Conservation (phyloP, 2,113 vertebrate genomes). For the Microcebus lehilahytsara region DNA sequence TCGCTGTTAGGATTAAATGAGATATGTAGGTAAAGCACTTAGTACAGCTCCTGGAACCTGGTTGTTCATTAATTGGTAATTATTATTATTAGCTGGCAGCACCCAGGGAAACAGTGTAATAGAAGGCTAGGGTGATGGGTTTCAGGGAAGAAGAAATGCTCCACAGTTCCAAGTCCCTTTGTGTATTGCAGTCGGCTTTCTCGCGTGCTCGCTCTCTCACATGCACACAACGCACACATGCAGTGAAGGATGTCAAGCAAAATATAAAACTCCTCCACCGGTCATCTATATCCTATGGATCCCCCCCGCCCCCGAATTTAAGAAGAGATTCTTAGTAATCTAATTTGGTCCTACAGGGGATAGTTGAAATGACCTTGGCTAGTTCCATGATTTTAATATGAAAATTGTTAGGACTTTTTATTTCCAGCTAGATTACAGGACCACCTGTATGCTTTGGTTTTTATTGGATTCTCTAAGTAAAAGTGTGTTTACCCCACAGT, state of each 20-base stretch:
- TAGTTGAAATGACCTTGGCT: neutral
- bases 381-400: neutral
- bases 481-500: neutral
- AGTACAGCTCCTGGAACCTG: neutral
- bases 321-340: neutral
- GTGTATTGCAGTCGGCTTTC: neutral
- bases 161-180: neutral
- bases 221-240: neutral
- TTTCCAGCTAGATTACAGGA: neutral
- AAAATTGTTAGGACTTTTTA: neutral
- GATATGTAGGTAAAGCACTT: neutral
- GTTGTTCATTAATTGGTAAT: neutral
- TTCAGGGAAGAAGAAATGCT: neutral
- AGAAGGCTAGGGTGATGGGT: neutral
- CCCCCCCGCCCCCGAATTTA: neutral
- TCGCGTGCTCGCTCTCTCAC: neutral
- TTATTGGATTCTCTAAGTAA: neutral
- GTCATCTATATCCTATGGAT: neutral
- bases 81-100: neutral
- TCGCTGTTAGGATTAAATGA: neutral
- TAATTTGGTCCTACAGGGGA: neutral
- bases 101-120: neutral
- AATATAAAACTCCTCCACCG: neutral
- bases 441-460: neutral
- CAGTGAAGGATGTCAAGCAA: neutral